Base-by-base conservation (phyloP, 2,888 invertebrate species). In the Heteromurus nitidus region DNA sequence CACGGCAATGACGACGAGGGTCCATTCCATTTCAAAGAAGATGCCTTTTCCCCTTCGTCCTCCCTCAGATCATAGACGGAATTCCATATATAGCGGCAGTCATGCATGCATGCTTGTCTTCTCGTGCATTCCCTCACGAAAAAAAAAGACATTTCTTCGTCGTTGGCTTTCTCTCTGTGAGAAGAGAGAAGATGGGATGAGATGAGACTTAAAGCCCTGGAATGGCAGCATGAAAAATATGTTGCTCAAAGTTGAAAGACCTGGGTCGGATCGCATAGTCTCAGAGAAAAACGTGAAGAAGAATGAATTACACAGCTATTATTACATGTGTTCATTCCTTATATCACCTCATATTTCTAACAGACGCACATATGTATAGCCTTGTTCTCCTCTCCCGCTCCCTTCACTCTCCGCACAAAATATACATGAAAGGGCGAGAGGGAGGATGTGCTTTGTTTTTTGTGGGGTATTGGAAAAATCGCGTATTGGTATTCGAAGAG, bases 191-290 rank as follows among this genome's bases (percentile, higher is more conserved):
- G 76, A 76, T 50, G 62, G 58, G 75, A 67, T 65, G 62, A 47
- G 75, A 67, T 65, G 75, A 68, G 68, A 44, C 58, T 65, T 65
- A 65, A 65, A 74, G 74, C 65, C 26, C 18, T 69, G 60, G 26
- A 62, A 76, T 76, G 76, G 68, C 69, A 76, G 44, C 30, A 60
- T 62, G 76, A 69, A 76, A 68, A 76, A 76, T 69, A 68, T 68
- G 68, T 26, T 69, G 60, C 58, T 26, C 58, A 44, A 70, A 76
- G 76, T 76, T 76, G 76, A 76, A 76, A 68, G 76, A 76, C 76
- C 76, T 76, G 60, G 47, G 20, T 67, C n/a, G 22, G 62, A 16
- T 30, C 18, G 47, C 13, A 36, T 36, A 13, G 36, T 36, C 5
- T 60, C 13, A 22, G 22, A 11, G 31, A 62, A 65, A 65, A 68